A percentile compares a stretch with the other conserved stretches of the same genome.
Conservation (phyloP, 2,797 vertebrate genomes). For the Mormyrops boulengeri region DNA sequence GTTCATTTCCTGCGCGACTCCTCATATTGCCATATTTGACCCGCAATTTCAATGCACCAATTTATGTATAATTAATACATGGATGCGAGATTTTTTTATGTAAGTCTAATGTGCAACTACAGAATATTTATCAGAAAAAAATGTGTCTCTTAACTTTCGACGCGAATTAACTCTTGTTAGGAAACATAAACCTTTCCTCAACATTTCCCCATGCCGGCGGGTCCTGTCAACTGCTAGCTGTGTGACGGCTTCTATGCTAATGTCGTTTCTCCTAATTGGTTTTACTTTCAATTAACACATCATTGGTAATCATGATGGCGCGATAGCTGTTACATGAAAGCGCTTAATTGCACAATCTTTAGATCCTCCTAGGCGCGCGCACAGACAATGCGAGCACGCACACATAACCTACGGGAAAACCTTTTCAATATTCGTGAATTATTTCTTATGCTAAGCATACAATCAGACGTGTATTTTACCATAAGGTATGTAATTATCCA, state of each 20-base stretch:
- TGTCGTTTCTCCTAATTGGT: conserved; percentile 20
- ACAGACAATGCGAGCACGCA: not conserved
- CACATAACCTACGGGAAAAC: not conserved
- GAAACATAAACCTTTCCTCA: not conserved
- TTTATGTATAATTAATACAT: not conserved
- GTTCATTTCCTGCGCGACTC: not conserved
- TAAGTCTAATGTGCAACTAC: not conserved
- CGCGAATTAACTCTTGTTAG: not conserved
- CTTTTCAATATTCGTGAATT: not conserved
- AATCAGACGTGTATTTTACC: not conserved
- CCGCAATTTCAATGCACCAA: not conserved
- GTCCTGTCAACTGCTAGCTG: conserved; percentile 6
- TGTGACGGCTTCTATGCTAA: conserved; percentile 28
- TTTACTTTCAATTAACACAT: conserved; percentile 25
- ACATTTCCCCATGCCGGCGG: conserved; percentile 44
- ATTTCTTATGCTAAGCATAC: not conserved
- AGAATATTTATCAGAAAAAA: not conserved
- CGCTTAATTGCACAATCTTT: conserved; percentile 41
- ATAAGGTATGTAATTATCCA: not conserved
- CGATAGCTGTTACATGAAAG: conserved; percentile 24
- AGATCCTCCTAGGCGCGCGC: conserved; percentile 29
- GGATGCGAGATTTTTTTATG: not conserved
- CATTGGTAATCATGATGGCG: not conserved
- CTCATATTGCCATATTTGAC: not conserved
- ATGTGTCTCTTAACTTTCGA: not conserved